A percentile compares a stretch with the other conserved stretches of the same genome.
Conservation (phyloP, 2,797 vertebrate species). For the Micromesistius poutassou region DNA sequence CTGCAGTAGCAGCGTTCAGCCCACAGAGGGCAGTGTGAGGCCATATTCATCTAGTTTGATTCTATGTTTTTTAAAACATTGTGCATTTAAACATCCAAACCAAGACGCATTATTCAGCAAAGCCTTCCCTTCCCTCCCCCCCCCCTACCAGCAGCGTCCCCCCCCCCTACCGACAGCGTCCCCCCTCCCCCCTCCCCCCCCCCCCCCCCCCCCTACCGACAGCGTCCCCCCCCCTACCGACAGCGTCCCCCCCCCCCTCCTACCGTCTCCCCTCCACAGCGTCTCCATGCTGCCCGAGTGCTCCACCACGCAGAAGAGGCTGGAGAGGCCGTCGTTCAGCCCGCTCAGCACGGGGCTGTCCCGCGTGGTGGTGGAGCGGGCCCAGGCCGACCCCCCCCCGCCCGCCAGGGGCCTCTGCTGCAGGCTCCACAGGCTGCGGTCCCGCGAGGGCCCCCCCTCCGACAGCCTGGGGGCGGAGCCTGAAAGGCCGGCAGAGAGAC, state of each 20-base stretch:
- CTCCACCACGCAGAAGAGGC: conserved; percentile 96
- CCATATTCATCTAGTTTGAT: neutral
- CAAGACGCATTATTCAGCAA: too few species aligned
- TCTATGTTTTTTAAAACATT: neutral
- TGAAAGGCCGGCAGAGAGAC: conserved; percentile 18
- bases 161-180: too few species aligned
- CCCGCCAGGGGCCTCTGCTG: conserved; percentile 79
- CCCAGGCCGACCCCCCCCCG: conserved; percentile 94
- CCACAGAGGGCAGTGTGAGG: neutral
- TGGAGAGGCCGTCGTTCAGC: conserved; percentile 92
- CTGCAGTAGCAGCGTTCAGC: neutral
- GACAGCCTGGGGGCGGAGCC: conserved; percentile 85
- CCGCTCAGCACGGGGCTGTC: conserved; percentile 95
- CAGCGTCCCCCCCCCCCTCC: conserved; percentile 19
- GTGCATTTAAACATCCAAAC: too few species aligned
- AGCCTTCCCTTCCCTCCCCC: too few species aligned
- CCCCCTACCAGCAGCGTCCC: too few species aligned
- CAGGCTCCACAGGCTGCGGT: conserved; percentile 93
- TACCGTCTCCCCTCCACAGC: conserved; percentile 77
- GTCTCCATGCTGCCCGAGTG: conserved; percentile 89
- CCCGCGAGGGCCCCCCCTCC: conserved; percentile 75
- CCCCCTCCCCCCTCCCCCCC: too few species aligned
- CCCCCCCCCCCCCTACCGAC: too few species aligned
- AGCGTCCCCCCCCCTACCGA: neutral
- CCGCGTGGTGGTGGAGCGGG: conserved; percentile 94